Base-by-base conservation (phyloP, 2,888 invertebrate species). In the Eudemis profundana region DNA sequence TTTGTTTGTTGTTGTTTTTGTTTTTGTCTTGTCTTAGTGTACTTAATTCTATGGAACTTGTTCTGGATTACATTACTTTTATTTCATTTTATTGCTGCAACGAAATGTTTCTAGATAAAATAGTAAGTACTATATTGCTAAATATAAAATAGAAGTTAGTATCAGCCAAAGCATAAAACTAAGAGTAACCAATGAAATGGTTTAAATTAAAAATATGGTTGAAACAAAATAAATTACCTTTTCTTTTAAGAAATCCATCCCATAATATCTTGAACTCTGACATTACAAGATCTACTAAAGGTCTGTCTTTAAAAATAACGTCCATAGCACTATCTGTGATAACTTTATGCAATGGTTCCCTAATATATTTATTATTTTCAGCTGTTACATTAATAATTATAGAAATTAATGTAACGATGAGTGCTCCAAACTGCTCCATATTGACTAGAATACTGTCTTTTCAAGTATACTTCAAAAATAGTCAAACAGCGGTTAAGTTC, bases 191-290 rank as follows among this genome's bases (percentile, higher is more conserved):
- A n/a, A n/a, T n/a, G n/a, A n/a, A n/a, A n/a, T n/a, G n/a, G n/a
- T n/a, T n/a, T n/a, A n/a, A n/a, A n/a, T n/a, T n/a, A n/a, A n/a
- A n/a, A n/a, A n/a, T n/a, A n/a, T n/a, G n/a, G n/a, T 44, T 4
- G 17, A 44, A 44, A 19, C 8, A 44, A n/a, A 21, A 46, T n/a
- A 21, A 36, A 12, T 3, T 51, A 53, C 56, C 29, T 44, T 0
- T 17, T 29, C 42, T 56, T 7, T 56, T 56, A 19, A 56, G 14
- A 29, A 56, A 29, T n/a, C 56, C 56, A 29, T 56, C 17, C 56
- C 56, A 56, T 3, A 56, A 44, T 29, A 44, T n/a, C 44, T 44
- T 27, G n/a, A 56, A 56, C 12, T 56, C 56, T 29, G 56, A 15
- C 56, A 56, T 15, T 17, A 56, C 3, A n/a, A 44, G 27, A 4